A percentile compares a stretch with the other conserved stretches of the same genome.
phyloP scores from a whole-genome alignment of 2,888 invertebrate genomes.

The Troilus luridus region DNA sequence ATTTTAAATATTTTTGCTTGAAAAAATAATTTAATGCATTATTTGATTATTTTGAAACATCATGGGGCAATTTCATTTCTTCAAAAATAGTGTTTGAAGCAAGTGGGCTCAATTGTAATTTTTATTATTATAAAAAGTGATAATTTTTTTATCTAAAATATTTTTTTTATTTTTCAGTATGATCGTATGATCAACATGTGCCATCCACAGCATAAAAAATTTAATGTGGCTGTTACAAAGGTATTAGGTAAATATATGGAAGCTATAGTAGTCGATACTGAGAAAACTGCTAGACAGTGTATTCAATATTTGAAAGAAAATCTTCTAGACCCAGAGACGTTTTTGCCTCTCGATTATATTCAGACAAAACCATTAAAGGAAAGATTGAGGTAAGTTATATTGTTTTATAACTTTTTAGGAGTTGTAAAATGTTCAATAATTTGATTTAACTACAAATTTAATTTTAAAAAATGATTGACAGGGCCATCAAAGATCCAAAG shows the following conservation, averaged over 20 bases:
- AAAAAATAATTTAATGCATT: neutral
- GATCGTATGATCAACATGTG: conserved; percentile 99
- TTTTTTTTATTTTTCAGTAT: conserved; percentile 72
- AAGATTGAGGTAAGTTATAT: conserved; percentile 77
- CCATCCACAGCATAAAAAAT: conserved; percentile 98
- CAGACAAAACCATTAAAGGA: conserved; percentile 96
- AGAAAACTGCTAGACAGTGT: conserved; percentile 95
- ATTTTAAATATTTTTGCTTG: neutral
- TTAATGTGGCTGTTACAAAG: conserved; percentile 97
- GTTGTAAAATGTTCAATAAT: neutral
- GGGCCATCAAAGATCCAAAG: conserved; percentile 93
- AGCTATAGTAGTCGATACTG: conserved; percentile 98
- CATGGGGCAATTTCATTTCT: no score
- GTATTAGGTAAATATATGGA: conserved; percentile 99
- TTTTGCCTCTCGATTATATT: conserved; percentile 95
- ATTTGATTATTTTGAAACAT: neutral
- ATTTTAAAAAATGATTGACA: conserved; percentile 67
- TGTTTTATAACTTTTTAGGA: no score
- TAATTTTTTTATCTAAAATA: conserved; percentile 34
- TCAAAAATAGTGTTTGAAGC: no score
- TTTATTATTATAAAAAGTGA: no score
- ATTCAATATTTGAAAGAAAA: conserved; percentile 97
- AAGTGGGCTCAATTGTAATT: no score
- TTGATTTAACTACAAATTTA: neutral
- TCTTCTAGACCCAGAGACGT: conserved; percentile 98